Evolutionary conservation across 1,140 invertebrate genomes (phyloP), one percentile per base, ranked within the genome.

Genomic region (Lethrus apterus): DNA sequence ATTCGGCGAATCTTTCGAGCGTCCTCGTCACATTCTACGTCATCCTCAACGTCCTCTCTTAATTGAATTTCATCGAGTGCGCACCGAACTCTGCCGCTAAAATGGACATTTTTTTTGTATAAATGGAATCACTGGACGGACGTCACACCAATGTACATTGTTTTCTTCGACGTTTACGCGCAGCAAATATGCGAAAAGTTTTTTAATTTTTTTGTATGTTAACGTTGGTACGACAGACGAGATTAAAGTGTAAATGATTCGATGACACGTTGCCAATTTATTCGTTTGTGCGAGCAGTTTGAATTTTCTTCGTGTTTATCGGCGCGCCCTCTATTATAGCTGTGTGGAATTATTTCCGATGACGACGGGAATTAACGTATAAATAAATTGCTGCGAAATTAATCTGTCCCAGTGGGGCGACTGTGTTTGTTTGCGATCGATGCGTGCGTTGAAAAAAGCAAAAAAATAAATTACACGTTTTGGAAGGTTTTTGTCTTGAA

Each of bases 111-210:
- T 44, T 32, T 32, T 46, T 20, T 33, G 20, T 21, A 26, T 23
- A 33, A 34, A 21, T 51, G 38, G 40, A 54, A 44, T 56, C 55
- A 54, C 55, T 56, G 52, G 48, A 51, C 49, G 50, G 51, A 49
- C 48, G 51, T 52, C 45, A 56, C 55, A 56, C 51, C 51, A 56
- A 56, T 26, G 43, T 41, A 14, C 31, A 23, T 21, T 14, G 32
- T 23, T 11, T 38, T 33, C 32, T 8, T 38, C 18, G 35, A 21
- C 9, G 35, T 38, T n/a, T 11, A 3, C 18, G 13, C 18, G 35
- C n/a, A n/a, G 5, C 24, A 7, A 26, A 26, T 26, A 26, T 26
- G 24, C n/a, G 24, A 26, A 7, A n/a, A 26, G 24, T 7, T 26
- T n/a, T 7, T n/a, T 26, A 26, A n/a, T n/a, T n/a, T n/a, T 18